These are phyloP conservation scores for Nemapogon koenigi DNA, from an alignment of 2,888 invertebrate species.

Conservation along the genomic window DNA sequence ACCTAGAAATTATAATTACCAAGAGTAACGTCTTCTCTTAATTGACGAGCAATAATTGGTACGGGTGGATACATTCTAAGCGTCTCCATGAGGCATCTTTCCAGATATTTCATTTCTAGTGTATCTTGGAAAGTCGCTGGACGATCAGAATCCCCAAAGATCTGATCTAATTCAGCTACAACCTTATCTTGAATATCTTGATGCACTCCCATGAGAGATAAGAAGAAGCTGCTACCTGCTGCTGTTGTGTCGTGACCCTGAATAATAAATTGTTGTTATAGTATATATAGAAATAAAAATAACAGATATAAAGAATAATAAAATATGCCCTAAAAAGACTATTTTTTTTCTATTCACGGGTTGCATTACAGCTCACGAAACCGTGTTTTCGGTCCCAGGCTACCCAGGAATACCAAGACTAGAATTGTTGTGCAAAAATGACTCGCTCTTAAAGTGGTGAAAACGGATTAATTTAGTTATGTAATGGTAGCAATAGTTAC, in stretches of 20 bases:
- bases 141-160: constrained; percentile 78
- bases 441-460: too few species aligned
- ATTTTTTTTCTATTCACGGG: too few species aligned
- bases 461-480: too few species aligned
- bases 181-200: constrained; percentile 77
- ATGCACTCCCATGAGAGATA: constrained; percentile 79
- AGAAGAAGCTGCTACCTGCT: constrained; percentile 80
- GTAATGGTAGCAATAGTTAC: constrained; percentile 36
- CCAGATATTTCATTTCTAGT: constrained; percentile 85
- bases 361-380: too few species aligned
- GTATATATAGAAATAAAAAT: background rate
- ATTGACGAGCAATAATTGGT: constrained; percentile 75
- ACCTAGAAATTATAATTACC: too few species aligned
- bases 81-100: constrained; percentile 82
- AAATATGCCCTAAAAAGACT: too few species aligned
- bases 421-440: too few species aligned
- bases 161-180: constrained; percentile 73
- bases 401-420: too few species aligned
- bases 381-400: too few species aligned
- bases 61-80: constrained; percentile 82
- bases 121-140: constrained; percentile 83
- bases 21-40: constrained; percentile 75
- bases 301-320: background rate
- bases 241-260: constrained; percentile 84
- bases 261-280: constrained; percentile 10